Conservation (phyloP, 2,113 vertebrate species). For the Dissostichus mawsoni region DNA sequence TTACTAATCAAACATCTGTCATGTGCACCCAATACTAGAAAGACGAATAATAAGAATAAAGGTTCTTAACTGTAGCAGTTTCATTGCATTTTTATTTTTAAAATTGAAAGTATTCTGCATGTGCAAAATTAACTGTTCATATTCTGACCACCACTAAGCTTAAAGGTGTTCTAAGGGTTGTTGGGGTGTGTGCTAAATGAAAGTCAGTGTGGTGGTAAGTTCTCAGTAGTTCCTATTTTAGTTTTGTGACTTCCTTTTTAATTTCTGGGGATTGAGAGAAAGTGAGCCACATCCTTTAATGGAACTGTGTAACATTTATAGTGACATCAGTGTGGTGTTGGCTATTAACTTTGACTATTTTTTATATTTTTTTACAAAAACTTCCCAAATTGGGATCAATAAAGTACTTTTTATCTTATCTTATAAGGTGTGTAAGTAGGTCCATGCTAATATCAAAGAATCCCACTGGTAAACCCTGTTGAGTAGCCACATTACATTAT, state of each 20-base stretch:
- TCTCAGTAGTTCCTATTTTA: slow-evolving; percentile 31
- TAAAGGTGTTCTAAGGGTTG: background rate
- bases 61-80: too few relatives aligned
- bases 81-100: too few relatives aligned
- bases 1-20: background rate
- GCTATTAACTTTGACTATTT: background rate
- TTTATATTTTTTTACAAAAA: background rate
- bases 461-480: background rate
- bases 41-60: too few relatives aligned
- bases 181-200: slow-evolving; percentile 4
- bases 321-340: background rate
- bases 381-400: too few relatives aligned
- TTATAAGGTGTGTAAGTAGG: too few relatives aligned
- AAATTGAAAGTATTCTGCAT: background rate
- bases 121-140: background rate
- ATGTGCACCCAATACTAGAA: background rate
- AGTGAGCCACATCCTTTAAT: slow-evolving; percentile 10
- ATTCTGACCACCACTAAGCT: background rate
- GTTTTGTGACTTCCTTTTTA: slow-evolving; percentile 8
- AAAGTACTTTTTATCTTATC: too few relatives aligned
- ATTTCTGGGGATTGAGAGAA: slow-evolving; percentile 17
- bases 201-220: background rate
- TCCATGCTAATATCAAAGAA: background rate
- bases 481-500: slow-evolving; percentile 21
- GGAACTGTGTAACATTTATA: background rate